Conservation (phyloP, 2,797 vertebrate species). For the Macrochelys suwanniensis region DNA sequence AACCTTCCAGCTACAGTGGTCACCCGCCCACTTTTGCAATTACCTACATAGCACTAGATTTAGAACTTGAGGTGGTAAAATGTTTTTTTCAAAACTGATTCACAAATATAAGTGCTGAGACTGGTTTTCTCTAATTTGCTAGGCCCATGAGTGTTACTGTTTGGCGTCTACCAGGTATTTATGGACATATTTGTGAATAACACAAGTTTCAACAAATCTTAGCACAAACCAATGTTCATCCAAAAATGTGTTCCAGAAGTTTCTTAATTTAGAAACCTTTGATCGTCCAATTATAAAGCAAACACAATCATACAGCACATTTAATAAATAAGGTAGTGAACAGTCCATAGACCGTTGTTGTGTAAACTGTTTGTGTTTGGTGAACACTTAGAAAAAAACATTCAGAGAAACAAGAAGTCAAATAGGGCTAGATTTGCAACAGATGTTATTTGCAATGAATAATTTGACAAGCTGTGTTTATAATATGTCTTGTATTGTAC, state of each 20-base stretch:
- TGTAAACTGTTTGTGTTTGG: slow-evolving; percentile 7
- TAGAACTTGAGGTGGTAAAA: background rate
- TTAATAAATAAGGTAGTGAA: background rate
- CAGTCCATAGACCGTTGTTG: background rate
- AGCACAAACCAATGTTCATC: background rate
- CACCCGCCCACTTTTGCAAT: fast-evolving
- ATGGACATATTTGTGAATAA: background rate
- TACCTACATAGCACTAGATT: slow-evolving; percentile 12
- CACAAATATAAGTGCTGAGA: background rate
- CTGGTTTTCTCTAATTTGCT: background rate
- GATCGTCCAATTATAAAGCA: background rate
- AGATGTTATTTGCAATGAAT: background rate
- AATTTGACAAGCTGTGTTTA: fast-evolving
- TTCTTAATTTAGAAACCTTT: slow-evolving; percentile 16
- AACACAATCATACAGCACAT: background rate
- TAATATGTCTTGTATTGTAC: background rate
- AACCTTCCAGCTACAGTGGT: background rate
- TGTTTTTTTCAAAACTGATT: background rate
- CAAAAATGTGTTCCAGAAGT: background rate
- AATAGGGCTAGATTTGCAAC: background rate
- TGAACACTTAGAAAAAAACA: no score
- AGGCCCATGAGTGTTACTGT: background rate
- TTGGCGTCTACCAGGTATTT: background rate
- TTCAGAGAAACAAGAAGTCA: background rate
- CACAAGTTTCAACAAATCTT: background rate